phyloP scores from a whole-genome alignment of 2,888 invertebrate genomes.

The Netelia fuscicornis region DNA sequence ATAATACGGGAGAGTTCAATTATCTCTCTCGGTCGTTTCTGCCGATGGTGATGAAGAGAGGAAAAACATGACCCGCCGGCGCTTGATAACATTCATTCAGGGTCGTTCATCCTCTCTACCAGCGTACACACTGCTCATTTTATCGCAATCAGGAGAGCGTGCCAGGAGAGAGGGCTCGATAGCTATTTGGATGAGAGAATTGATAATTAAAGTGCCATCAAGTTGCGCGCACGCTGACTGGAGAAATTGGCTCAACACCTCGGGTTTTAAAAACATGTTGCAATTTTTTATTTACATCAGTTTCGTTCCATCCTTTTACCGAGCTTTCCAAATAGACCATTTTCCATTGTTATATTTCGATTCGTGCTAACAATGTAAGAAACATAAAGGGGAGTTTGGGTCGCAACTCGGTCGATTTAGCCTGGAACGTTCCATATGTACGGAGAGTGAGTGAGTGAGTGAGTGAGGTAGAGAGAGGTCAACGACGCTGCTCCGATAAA shows the following conservation, averaged over 20 bases:
- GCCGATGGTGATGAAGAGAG: slow-evolving; percentile 10
- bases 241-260: not conserved
- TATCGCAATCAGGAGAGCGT: slow-evolving; percentile 12
- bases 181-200: slow-evolving; percentile 47
- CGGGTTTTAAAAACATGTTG: not conserved
- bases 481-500: slow-evolving; percentile 68
- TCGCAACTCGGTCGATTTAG: no score
- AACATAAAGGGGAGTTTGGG: no score
- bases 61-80: slow-evolving; percentile 18
- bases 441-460: not conserved
- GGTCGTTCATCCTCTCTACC: slow-evolving; percentile 60
- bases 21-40: slow-evolving; percentile 49
- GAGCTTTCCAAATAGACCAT: no score
- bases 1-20: slow-evolving; percentile 55
- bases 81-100: slow-evolving; percentile 66
- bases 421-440: no score
- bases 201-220: slow-evolving; percentile 59
- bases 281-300: not conserved
- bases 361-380: no score
- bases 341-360: no score
- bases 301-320: no score
- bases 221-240: not conserved
- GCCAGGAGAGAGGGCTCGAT: slow-evolving; percentile 24
- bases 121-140: slow-evolving; percentile 14
- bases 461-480: slow-evolving; percentile 35